These are phyloP conservation scores for Latrodectus geometricus DNA, from an alignment of 1,140 invertebrate species.

Conservation along the genomic window DNA sequence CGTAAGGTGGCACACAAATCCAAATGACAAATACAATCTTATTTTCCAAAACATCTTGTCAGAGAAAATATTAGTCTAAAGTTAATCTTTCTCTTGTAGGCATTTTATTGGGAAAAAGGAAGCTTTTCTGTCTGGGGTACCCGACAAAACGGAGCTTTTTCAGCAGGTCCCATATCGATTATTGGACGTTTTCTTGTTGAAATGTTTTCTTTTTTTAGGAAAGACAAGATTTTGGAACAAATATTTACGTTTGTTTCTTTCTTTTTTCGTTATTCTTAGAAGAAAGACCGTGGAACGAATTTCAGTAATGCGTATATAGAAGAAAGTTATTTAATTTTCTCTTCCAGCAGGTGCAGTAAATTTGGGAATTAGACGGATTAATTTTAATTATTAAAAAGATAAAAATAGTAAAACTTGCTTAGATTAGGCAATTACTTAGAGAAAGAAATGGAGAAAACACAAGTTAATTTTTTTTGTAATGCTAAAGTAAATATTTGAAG, in stretches of 20 bases:
- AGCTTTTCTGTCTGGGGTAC: neutral
- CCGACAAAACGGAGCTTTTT: constrained; percentile 8
- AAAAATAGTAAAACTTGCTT: too few relatives aligned
- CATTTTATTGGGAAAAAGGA: neutral
- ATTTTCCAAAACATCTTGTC: neutral
- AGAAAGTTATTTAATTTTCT: too few relatives aligned
- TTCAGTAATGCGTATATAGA: neutral
- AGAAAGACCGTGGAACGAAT: neutral
- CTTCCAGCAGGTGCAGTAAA: too few relatives aligned
- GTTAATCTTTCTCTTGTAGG: neutral
- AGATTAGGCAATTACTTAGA: too few relatives aligned
- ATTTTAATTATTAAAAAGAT: too few relatives aligned
- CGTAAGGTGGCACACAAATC: neutral
- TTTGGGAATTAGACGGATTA: too few relatives aligned
- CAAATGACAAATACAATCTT: neutral
- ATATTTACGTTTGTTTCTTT: constrained; percentile 14
- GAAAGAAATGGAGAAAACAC: too few relatives aligned
- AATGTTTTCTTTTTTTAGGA: constrained; percentile 1
- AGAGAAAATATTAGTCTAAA: neutral
- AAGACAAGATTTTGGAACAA: constrained; percentile 16
- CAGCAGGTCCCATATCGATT: constrained; percentile 3
- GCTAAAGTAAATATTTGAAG: too few relatives aligned
- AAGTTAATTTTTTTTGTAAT: too few relatives aligned
- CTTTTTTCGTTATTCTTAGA: neutral
- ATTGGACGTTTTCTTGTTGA: constrained; percentile 15